These are phyloP conservation scores for Apostichopus californicus DNA, from an alignment of 35 echinoderm and acorn worm species.

Conservation along the genomic window DNA sequence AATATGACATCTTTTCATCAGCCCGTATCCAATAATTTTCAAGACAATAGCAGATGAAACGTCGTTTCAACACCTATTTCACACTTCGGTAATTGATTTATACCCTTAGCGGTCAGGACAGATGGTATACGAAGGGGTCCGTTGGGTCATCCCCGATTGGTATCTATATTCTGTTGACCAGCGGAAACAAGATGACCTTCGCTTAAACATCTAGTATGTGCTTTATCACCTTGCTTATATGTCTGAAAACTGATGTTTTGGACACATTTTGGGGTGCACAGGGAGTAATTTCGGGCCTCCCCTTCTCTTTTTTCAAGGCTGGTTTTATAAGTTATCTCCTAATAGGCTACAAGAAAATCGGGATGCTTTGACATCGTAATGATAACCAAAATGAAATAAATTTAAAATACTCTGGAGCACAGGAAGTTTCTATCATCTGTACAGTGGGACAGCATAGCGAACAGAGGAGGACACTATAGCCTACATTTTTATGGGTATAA, in stretches of 20 bases:
- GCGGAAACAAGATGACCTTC: conserved; percentile 39
- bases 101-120: conserved; percentile 17
- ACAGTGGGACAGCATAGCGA: no score
- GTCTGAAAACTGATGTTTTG: conserved; percentile 22
- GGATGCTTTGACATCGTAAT: no score
- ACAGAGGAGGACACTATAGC: no score
- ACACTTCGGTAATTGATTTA: conserved; percentile 54
- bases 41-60: conserved; percentile 43
- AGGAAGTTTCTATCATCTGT: no score
- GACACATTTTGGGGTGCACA: conserved; percentile 19
- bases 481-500: no score
- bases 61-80: conserved; percentile 47
- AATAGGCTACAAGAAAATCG: no score
- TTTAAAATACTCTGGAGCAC: no score
- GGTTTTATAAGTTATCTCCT: not conserved
- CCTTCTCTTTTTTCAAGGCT: not conserved
- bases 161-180: not conserved
- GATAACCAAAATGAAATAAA: no score
- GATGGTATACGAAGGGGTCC: conserved; percentile 10
- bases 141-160: conserved; percentile 6
- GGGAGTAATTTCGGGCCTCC: not conserved
- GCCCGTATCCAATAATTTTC: not conserved
- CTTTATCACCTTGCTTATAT: conserved; percentile 21
- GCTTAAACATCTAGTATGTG: conserved; percentile 9
- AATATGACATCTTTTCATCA: conserved; percentile 38